Percentiles rank a stretch among this genome's conserved stretches.
Conservation (phyloP, 2,113 vertebrate species). For the Lampris incognitus region DNA sequence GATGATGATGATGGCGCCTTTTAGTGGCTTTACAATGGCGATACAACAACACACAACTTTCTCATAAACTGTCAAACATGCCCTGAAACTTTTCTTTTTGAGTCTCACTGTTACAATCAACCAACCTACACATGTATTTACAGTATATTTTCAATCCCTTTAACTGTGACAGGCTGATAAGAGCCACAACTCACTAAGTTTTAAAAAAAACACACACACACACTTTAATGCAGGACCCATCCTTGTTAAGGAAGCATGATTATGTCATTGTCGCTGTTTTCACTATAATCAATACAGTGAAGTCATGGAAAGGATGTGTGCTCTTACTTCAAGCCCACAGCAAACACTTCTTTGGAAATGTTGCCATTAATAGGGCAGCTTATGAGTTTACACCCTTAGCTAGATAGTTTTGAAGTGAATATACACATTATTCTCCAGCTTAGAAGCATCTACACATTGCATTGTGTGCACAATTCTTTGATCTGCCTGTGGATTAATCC, state of each 20-base stretch:
- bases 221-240: neutral
- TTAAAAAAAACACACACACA: too few species aligned
- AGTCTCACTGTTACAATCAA: too few species aligned
- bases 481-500: slow-evolving; percentile 71
- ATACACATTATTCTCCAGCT: slow-evolving; percentile 57
- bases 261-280: slow-evolving; percentile 29
- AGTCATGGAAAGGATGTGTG: slow-evolving; percentile 20
- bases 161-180: too few species aligned
- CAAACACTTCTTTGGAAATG: slow-evolving; percentile 31
- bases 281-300: slow-evolving; percentile 27
- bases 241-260: slow-evolving; percentile 19
- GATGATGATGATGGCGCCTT: too few species aligned
- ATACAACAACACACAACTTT: too few species aligned
- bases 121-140: too few species aligned
- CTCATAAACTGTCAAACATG: too few species aligned
- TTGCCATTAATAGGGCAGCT: slow-evolving; percentile 55
- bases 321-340: slow-evolving; percentile 41
- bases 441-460: slow-evolving; percentile 59
- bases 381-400: slow-evolving; percentile 64
- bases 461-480: slow-evolving; percentile 63
- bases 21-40: too few species aligned
- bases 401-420: slow-evolving; percentile 55
- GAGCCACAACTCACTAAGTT: too few species aligned
- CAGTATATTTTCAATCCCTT: too few species aligned
- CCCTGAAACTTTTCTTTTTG: too few species aligned